phyloP scores from a whole-genome alignment of 2,113 vertebrate species.

The Sorex araneus region DNA sequence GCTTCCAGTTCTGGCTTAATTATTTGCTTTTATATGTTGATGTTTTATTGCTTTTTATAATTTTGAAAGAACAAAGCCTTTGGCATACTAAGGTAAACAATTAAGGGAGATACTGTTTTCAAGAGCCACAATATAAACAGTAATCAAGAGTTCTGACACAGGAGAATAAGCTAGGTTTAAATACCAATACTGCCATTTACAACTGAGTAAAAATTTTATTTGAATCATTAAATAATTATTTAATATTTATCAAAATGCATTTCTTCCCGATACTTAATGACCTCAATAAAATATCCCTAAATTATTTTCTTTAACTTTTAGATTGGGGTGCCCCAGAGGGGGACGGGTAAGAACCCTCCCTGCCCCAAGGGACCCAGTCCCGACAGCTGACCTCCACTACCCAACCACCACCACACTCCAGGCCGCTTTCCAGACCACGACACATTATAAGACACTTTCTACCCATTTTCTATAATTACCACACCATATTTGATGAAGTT shows the following conservation, averaged over 20 bases:
- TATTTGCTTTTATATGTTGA: not conserved
- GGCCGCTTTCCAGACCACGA: no score
- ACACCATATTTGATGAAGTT: no score
- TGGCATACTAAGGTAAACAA: not conserved
- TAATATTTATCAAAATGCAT: not conserved
- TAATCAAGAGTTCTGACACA: not conserved
- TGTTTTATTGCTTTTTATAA: conserved; percentile 14
- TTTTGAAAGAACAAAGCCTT: conserved; percentile 24
- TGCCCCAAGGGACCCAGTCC: no score
- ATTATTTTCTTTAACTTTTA: not conserved
- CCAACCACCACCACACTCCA: no score
- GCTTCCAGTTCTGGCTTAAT: not conserved
- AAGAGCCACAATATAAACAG: not conserved
- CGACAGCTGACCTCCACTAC: no score
- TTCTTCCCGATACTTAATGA: not conserved
- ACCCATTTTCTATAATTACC: no score
- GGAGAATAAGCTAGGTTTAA: conserved; percentile 34
- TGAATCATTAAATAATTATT: not conserved
- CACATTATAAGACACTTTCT: no score
- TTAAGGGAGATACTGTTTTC: conserved; percentile 56
- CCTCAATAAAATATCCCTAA: conserved; percentile 6
- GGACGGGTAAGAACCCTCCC: no score
- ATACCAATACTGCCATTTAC: not conserved
- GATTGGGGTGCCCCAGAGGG: no score
- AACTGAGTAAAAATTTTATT: not conserved